These are phyloP conservation scores for Neoniphon sammara DNA, from an alignment of 2,797 vertebrate genomes.

Conservation along the genomic window DNA sequence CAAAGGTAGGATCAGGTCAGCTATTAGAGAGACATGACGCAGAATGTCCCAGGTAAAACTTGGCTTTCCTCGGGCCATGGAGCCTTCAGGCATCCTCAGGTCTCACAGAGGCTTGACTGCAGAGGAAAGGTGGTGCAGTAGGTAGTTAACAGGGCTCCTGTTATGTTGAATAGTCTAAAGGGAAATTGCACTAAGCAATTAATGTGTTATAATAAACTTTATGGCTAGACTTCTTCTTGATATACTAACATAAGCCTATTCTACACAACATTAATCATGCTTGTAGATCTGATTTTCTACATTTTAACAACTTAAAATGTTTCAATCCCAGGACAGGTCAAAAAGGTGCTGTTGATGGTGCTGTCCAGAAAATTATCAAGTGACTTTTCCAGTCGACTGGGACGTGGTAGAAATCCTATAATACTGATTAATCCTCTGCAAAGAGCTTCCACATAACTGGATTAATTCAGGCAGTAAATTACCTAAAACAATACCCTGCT, in stretches of 20 bases:
- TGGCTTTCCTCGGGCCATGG: conserved; percentile 23
- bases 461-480: conserved; percentile 56
- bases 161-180: conserved; percentile 6
- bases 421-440: conserved; percentile 46
- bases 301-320: background rate
- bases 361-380: conserved; percentile 20
- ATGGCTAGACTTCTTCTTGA: background rate
- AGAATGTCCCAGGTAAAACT: conserved; percentile 31
- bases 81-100: background rate
- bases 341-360: conserved; percentile 10
- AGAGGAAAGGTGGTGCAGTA: conserved; percentile 5
- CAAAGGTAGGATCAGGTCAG: conserved; percentile 43
- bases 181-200: conserved; percentile 1
- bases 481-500: conserved; percentile 40
- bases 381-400: conserved; percentile 15
- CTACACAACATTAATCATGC: background rate
- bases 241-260: background rate
- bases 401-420: conserved; percentile 19
- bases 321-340: background rate
- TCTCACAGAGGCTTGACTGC: conserved; percentile 7
- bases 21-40: conserved; percentile 44
- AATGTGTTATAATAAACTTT: background rate
- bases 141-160: conserved; percentile 3
- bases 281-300: background rate
- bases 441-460: conserved; percentile 47